These are phyloP conservation scores for Halcyon malimbica DNA, from an alignment of 2,113 vertebrate genomes.

Conservation along the genomic window DNA sequence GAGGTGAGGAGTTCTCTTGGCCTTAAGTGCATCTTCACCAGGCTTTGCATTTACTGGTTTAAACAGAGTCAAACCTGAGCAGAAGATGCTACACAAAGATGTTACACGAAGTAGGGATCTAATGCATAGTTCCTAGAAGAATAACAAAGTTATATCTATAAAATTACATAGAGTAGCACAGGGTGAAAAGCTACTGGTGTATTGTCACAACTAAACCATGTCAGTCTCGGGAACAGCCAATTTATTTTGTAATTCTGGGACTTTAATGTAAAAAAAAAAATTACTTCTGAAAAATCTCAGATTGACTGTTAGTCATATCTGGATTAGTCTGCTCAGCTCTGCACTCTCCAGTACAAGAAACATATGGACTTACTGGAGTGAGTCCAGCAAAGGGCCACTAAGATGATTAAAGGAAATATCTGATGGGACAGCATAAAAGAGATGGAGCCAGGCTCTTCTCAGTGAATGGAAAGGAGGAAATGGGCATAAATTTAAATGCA, in stretches of 20 bases:
- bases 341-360: background rate
- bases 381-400: background rate
- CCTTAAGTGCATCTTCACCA: background rate
- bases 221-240: background rate
- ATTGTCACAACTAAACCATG: background rate
- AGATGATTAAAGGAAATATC: slow-evolving; percentile 4
- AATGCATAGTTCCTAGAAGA: background rate
- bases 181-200: background rate
- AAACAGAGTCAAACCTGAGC: background rate
- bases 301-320: background rate
- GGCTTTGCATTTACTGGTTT: background rate
- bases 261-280: background rate
- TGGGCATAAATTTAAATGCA: background rate
- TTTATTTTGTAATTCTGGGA: background rate
- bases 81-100: background rate
- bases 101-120: background rate
- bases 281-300: background rate
- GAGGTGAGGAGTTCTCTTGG: background rate
- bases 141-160: background rate
- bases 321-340: slow-evolving; percentile 1
- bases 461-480: background rate
- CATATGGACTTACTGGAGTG: background rate
- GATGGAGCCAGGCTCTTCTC: background rate
- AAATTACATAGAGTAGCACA: background rate
- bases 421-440: background rate